Percentiles rank a stretch among this genome's conserved stretches.
phyloP scores from a whole-genome alignment of 1,140 invertebrate species.

The Camponotus pennsylvanicus region DNA sequence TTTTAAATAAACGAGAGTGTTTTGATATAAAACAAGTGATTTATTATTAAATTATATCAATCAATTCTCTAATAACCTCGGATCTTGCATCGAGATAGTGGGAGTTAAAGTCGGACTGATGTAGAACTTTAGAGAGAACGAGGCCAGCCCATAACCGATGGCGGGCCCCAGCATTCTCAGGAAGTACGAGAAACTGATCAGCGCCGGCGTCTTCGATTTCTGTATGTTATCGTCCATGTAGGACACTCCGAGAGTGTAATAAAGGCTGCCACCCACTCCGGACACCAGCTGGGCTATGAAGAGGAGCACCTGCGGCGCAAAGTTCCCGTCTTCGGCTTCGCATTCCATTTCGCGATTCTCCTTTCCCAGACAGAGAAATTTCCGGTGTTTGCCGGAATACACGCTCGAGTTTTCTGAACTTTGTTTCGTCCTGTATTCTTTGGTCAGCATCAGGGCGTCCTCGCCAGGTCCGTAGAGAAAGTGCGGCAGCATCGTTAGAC shows the following conservation, averaged over 20 bases:
- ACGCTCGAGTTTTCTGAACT: constrained; percentile 58
- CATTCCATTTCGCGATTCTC: constrained; percentile 84
- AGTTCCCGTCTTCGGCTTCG: constrained; percentile 87
- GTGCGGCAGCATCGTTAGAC: constrained; percentile 91
- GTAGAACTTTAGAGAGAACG: constrained; percentile 90
- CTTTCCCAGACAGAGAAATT: constrained; percentile 81
- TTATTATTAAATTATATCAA: neutral
- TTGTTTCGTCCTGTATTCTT: constrained; percentile 87
- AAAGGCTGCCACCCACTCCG: constrained; percentile 89
- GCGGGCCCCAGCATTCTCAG: constrained; percentile 91
- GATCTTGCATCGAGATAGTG: constrained; percentile 89
- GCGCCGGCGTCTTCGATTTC: constrained; percentile 89
- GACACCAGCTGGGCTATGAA: constrained; percentile 90
- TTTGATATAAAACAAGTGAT: neutral
- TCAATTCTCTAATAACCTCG: constrained; percentile 82
- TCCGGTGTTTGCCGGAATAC: constrained; percentile 78
- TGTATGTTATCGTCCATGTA: constrained; percentile 91
- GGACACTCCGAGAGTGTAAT: constrained; percentile 90
- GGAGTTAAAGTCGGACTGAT: constrained; percentile 90
- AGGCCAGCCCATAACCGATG: constrained; percentile 90
- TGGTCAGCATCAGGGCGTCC: constrained; percentile 89
- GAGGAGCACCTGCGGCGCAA: constrained; percentile 87
- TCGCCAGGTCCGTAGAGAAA: constrained; percentile 91
- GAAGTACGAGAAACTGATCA: constrained; percentile 90
- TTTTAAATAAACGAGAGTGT: no score